Conservation (phyloP, 2,797 vertebrate genomes). For the Sebastes elongatus region DNA sequence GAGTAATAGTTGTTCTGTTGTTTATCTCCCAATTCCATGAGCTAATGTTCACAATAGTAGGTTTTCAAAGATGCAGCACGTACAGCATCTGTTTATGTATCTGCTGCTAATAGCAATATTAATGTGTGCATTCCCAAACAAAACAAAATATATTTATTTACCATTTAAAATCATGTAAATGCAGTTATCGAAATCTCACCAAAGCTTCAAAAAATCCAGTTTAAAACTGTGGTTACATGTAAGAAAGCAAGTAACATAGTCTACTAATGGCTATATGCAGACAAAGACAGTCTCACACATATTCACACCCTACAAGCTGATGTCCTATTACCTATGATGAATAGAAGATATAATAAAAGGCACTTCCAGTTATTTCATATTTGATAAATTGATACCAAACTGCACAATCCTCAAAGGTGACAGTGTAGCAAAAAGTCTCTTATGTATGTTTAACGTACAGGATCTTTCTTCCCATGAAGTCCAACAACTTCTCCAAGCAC, state of each 20-base stretch:
- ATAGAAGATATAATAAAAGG: neutral
- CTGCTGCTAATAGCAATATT: too few species aligned
- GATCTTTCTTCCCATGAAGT: constrained; percentile 3
- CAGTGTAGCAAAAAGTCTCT: neutral
- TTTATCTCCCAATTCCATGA: neutral
- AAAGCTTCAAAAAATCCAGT: neutral
- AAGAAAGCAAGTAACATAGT: neutral
- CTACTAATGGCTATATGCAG: neutral
- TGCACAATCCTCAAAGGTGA: constrained; percentile 8
- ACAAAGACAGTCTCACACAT: neutral
- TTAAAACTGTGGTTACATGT: neutral
- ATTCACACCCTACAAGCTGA: neutral
- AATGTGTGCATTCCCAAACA: neutral
- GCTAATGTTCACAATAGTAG: neutral
- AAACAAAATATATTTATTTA: neutral
- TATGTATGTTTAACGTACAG: constrained; percentile 1
- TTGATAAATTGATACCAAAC: neutral
- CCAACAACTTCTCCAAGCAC: constrained; percentile 10
- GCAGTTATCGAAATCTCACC: neutral
- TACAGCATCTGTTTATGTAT: neutral
- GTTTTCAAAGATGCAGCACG: neutral
- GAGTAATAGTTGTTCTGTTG: neutral
- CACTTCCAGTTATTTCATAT: neutral
- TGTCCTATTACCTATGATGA: neutral
- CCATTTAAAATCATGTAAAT: neutral